Evolutionary conservation across 1,140 invertebrate genomes (phyloP), one percentile per base, ranked within the genome.

Genomic region (Steinernema feltiae): DNA sequence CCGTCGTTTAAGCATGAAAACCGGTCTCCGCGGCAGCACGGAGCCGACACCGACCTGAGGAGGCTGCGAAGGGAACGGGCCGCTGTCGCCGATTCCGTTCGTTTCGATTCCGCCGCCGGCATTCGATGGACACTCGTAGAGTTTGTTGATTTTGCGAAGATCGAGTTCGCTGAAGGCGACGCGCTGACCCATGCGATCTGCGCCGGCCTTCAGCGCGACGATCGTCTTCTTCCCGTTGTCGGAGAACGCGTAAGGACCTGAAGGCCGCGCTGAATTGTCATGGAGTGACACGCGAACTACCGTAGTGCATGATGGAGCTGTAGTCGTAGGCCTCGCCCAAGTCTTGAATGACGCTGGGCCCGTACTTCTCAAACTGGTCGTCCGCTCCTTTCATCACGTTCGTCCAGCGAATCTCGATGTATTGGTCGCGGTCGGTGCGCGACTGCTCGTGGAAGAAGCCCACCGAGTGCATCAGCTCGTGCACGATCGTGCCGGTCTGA

Each of bases 261-360:
- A 63, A 63, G 3, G 53, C 24, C 3, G 7, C 7, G 12, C 24
- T 63, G 24, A 27, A 27, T 3, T 3, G 15, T 21, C 24, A 3
- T 15, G 15, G 53, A 63, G 15, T 3, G n/a, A n/a, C n/a, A n/a
- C n/a, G 24, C 15, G 24, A 3, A 27, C 24, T 63, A 63, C 53
- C 88, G 77, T 90, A 90, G 78, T 90, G 89, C 89, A 90, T 89
- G n/a, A 90, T 86, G 0, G 73, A 79, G 24, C 81, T 82, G 74
- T 90, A 90, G 78, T 91, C 90, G 69, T 84, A 85, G 1, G 79
- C 53, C 21, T 83, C 76, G 24, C 71, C 72, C 35, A 79, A 32
- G 30, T 73, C 70, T 7, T 17, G 32, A 2, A 18, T 79, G n/a
- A 70, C 24, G 17, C 21, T 24, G 17, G 72, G 78, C 73, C 83